phyloP scores from a whole-genome alignment of 2,797 vertebrate species.

The Eleutherodactylus coqui region DNA sequence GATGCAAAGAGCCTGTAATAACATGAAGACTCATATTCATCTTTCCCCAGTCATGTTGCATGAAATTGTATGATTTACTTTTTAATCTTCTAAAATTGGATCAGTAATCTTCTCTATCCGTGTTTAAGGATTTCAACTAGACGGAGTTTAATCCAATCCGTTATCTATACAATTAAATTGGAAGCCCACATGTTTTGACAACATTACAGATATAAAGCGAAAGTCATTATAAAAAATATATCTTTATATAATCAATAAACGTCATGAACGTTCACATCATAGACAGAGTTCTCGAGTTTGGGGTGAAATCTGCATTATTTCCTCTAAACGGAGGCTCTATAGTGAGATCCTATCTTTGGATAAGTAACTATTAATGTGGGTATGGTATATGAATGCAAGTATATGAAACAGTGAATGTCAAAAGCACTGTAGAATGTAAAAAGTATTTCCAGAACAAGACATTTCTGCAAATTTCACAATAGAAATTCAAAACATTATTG shows the following conservation, averaged over 20 bases:
- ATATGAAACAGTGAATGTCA: background rate
- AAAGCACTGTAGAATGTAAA: too few relatives aligned
- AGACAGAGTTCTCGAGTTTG: background rate
- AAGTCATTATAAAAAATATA: constrained; percentile 16
- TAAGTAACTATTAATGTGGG: background rate
- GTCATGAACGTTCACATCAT: background rate
- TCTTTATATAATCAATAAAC: background rate
- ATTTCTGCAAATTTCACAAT: too few relatives aligned
- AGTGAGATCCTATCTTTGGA: background rate
- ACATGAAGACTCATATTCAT: constrained; percentile 70
- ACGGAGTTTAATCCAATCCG: constrained; percentile 71
- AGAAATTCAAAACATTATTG: too few relatives aligned
- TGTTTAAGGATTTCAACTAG: constrained; percentile 63
- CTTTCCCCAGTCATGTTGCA: constrained; percentile 73
- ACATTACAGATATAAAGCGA: constrained; percentile 19
- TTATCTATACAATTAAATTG: constrained; percentile 71
- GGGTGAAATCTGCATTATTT: background rate
- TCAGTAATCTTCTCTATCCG: constrained; percentile 73
- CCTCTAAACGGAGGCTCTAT: background rate
- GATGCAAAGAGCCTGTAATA: constrained; percentile 16
- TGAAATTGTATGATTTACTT: constrained; percentile 78
- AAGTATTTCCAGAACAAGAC: too few relatives aligned
- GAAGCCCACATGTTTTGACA: constrained; percentile 61
- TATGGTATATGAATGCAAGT: background rate
- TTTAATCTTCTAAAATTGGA: constrained; percentile 77